A percentile compares a stretch with the other conserved stretches of the same genome.
phyloP scores from a whole-genome alignment of 2,797 vertebrate genomes.

The Argentina silus region DNA sequence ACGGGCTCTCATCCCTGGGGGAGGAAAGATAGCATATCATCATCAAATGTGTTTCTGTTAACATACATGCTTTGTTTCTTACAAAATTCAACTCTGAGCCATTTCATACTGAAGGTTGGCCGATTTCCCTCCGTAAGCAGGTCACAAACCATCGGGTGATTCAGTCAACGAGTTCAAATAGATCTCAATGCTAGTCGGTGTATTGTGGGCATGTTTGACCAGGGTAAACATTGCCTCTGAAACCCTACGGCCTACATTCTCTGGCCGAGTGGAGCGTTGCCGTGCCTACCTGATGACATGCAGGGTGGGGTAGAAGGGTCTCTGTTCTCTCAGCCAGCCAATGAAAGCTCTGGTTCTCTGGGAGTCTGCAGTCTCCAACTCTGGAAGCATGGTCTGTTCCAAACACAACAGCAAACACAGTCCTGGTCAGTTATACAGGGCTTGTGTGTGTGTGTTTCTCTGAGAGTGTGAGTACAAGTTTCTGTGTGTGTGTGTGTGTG shows the following conservation, averaged over 20 bases:
- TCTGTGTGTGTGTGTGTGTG: slow-evolving; percentile 4
- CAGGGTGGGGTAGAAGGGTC: slow-evolving; percentile 89
- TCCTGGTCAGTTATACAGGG: not conserved
- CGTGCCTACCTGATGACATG: slow-evolving; percentile 89
- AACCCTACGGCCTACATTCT: too few species aligned
- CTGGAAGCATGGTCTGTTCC: slow-evolving; percentile 86
- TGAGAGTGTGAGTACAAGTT: not conserved
- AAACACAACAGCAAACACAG: not conserved
- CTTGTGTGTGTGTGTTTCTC: not conserved
- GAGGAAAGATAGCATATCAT: not conserved
- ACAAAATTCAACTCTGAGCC: not conserved
- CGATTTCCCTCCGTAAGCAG: too few species aligned
- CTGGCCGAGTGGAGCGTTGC: not conserved
- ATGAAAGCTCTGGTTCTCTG: slow-evolving; percentile 86
- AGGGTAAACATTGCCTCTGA: not conserved
- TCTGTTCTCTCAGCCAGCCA: slow-evolving; percentile 92
- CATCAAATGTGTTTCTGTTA: too few species aligned
- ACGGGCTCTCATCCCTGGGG: slow-evolving; percentile 89
- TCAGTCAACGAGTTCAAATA: not conserved
- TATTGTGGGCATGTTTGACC: not conserved
- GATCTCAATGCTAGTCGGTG: not conserved
- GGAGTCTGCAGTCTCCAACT: slow-evolving; percentile 93
- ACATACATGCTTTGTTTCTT: not conserved
- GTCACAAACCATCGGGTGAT: too few species aligned
- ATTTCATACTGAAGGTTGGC: not conserved